These are phyloP conservation scores for Drosophila tsacasi DNA, from an alignment of 1,140 invertebrate genomes.

Conservation along the genomic window DNA sequence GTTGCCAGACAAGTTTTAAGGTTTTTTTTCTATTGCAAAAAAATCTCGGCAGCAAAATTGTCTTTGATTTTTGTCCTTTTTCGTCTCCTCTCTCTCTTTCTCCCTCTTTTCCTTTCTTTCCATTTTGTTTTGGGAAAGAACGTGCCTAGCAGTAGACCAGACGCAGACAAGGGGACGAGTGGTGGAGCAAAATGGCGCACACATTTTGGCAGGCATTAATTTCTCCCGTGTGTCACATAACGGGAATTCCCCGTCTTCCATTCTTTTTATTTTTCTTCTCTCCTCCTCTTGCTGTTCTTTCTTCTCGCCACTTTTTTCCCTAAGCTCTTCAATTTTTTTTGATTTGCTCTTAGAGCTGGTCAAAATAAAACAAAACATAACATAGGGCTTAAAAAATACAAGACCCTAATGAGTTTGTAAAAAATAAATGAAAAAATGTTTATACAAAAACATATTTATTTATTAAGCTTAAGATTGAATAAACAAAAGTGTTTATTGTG, in stretches of 20 bases:
- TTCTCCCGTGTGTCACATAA: constrained; percentile 78
- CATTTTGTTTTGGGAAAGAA: constrained; percentile 55
- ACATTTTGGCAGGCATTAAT: constrained; percentile 78
- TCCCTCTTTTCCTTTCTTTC: constrained; percentile 7
- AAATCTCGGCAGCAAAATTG: constrained; percentile 44
- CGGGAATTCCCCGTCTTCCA: constrained; percentile 26
- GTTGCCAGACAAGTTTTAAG: not conserved
- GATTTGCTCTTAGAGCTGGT: not conserved
- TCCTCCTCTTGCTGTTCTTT: not conserved
- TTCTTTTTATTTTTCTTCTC: not conserved
- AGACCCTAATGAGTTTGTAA: too few relatives aligned
- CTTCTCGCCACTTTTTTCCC: not conserved
- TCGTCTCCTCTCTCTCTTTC: constrained; percentile 9
- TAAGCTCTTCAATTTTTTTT: not conserved
- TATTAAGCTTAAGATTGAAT: not conserved
- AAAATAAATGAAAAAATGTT: too few relatives aligned
- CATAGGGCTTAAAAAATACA: too few relatives aligned
- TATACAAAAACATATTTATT: not conserved
- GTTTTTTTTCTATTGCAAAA: constrained; percentile 5
- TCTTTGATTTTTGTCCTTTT: constrained; percentile 29
- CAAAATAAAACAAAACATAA: not conserved
- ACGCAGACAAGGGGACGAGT: constrained; percentile 7
- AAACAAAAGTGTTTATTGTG: not conserved
- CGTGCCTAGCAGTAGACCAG: constrained; percentile 36
- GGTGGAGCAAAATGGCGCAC: constrained; percentile 45